phyloP scores from a whole-genome alignment of 2,888 invertebrate genomes.

The Catocala nupta region DNA sequence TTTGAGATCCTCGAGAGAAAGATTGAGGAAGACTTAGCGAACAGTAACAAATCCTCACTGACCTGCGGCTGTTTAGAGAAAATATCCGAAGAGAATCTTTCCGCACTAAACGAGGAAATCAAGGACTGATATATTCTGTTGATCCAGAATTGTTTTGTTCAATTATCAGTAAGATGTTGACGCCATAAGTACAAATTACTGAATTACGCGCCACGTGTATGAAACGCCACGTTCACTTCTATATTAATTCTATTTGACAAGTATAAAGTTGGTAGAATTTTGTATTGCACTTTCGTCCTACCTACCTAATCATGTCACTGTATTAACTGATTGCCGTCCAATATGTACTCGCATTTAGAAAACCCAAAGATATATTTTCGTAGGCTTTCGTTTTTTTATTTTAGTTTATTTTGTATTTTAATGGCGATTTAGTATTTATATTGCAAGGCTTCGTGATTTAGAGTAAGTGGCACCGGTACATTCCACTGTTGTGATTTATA shows the following conservation, averaged over 20 bases:
- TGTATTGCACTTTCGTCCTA: conserved; percentile 30
- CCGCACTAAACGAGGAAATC: conserved; percentile 62
- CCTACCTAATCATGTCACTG: conserved; percentile 43
- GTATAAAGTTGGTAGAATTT: conserved; percentile 40
- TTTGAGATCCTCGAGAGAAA: conserved; percentile 75
- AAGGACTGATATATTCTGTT: conserved; percentile 55
- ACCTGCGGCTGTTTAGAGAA: conserved; percentile 72
- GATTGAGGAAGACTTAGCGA: conserved; percentile 75
- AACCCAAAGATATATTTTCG: conserved; percentile 78
- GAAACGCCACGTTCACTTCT: conserved; percentile 4
- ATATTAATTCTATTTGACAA: conserved; percentile 35
- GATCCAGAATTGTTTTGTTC: conserved; percentile 47
- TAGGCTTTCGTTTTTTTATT: conserved; percentile 58
- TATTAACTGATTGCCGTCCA: conserved; percentile 40
- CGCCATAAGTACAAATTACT: conserved; percentile 55
- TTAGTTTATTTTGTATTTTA: conserved; percentile 58
- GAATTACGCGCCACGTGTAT: conserved; percentile 21
- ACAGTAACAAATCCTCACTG: conserved; percentile 52
- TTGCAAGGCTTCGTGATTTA: conserved; percentile 83
- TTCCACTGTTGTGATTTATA: conserved; percentile 85
- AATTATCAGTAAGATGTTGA: conserved; percentile 39
- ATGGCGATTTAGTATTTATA: conserved; percentile 58
- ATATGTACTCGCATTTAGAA: conserved; percentile 67
- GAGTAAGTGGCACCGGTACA: conserved; percentile 79
- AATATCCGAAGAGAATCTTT: conserved; percentile 81